Evolutionary conservation across 2,888 invertebrate genomes (phyloP).

Genomic region (Hypsopygia costalis): DNA sequence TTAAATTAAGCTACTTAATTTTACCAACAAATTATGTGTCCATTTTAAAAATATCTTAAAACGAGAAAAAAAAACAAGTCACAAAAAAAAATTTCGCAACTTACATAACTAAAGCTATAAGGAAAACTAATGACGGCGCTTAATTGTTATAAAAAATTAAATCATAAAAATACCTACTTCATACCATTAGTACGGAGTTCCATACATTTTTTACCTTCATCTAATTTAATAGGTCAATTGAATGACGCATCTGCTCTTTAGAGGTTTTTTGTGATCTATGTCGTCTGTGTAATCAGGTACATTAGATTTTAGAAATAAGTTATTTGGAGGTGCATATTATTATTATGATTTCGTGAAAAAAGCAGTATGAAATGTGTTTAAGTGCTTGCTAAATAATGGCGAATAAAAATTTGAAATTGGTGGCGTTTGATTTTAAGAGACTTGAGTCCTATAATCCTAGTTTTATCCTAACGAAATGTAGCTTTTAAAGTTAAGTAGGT

Average conservation of each 20-base stretch:
- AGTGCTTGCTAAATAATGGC: no score
- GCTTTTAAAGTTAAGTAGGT: no score
- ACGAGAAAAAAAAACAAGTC: no score
- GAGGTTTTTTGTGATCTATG: constrained; percentile 19
- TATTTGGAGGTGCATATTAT: neutral
- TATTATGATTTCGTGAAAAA: no score
- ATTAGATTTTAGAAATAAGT: constrained; percentile 1
- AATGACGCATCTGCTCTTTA: constrained; percentile 42
- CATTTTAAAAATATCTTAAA: no score
- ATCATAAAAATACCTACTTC: constrained; percentile 5
- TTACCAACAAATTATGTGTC: no score
- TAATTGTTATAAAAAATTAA: constrained; percentile 11
- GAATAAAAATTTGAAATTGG: no score
- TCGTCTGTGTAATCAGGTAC: constrained; percentile 15
- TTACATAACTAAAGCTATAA: constrained; percentile 5
- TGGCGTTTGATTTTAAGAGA: no score
- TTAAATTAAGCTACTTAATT: no score
- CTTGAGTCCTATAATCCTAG: no score
- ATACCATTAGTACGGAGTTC: constrained; percentile 6
- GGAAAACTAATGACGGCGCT: constrained; percentile 8
- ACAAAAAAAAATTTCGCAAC: constrained; percentile 1
- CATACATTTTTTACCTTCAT: constrained; percentile 27
- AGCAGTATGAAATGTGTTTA: no score
- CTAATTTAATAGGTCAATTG: constrained; percentile 56
- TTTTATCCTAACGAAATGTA: no score